Base-by-base conservation (phyloP, 2,888 invertebrate species). In the Trissolcus brochymenae region DNA sequence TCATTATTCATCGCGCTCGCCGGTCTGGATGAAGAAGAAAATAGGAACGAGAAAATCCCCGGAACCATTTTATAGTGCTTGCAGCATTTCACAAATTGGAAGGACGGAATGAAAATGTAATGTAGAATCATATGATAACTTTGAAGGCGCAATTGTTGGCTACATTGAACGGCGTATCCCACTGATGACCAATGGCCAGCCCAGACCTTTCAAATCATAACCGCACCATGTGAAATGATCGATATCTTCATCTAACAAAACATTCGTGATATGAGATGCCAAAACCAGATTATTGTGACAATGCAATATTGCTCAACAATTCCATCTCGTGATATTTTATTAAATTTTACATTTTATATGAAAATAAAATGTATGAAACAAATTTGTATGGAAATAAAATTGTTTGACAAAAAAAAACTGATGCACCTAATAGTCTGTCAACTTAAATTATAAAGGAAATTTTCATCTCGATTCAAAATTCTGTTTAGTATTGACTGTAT, bases 61-160 rank as follows among this genome's bases (percentile, higher is more conserved):
- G 29, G 64, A 72, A 60, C 62, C 62, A 16, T 62, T 35, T 53
- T 51, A 40, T 72, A 64, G 54, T 72, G 54, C 57, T 59, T 40
- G 35, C 35, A 65, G 49, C 43, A 40, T 57, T 53, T 21, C 46
- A 64, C 43, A 57, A 72, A 64, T 64, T 62, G 50, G 57, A 59
- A 59, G 43, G 43, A 51, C 49, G 65, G 21, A 35, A 49, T 35
- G 57, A 59, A 67, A 72, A 65, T 13, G 50, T 64, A 51, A 53
- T 25, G 72, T 46, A 55, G 55, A 53, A 59, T 57, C 55, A 59
- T 62, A 70, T 25, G 53, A 66, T 50, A 50, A 64, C 55, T 64
- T 55, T 4, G 25, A 55, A 62, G 56, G n/a, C 43, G 43, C 56
- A 64, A 64, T 64, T 71, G 71, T 51, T 66, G 56, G 56, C 43